Evolutionary conservation across 2,797 vertebrate genomes (phyloP), one percentile per base, ranked within the genome.

Genomic region (Muraenolepis orangiensis): DNA sequence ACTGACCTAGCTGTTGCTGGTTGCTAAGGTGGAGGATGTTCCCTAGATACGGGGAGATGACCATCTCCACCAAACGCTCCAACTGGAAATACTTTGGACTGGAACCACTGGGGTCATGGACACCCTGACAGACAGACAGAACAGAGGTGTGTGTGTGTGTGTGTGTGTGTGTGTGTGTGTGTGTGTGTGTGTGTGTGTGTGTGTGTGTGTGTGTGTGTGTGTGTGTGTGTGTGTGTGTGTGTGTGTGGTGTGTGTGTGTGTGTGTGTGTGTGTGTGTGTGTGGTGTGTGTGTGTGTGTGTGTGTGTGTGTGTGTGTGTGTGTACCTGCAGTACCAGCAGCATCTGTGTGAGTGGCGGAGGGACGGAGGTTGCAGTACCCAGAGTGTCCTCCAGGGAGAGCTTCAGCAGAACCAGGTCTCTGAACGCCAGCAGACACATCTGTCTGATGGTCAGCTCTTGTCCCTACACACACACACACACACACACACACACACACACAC

Each of bases 371-470:
- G 81, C 78, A 76, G 38, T 76, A 40, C 91, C 88, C 81, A 98
- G 91, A 76, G 92, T 79, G 18, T 95, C 94, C 30, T 95, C 93
- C 82, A 96, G 86, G 82, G 93, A 94, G 36, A 96, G 93, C 91
- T 96, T 97, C 76, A 99, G 78, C 78, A 98, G 90, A 32, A 99
- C 96, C 80, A 95, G 90, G 88, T 99, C 95, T 46, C 97, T 94
- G 91, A 99, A 99, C 78, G 95, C 96, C 75, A 99, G 89, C 74
- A 99, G 92, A 66, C 95, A 91, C 89, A 98, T 98, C 93, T 99
- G 97, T 77, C 97, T 95, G 68, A 98, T 94, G 0, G 95, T 97
- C 74, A 98, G 84, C 84, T 98, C 97, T 92, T 98, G 96, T 36
- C 97, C 97, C 97, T 98, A 78, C 16, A 85, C 29, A 70, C 73